These are phyloP conservation scores for Listronotus oregonensis DNA, from an alignment of 1,140 invertebrate genomes.

Conservation along the genomic window DNA sequence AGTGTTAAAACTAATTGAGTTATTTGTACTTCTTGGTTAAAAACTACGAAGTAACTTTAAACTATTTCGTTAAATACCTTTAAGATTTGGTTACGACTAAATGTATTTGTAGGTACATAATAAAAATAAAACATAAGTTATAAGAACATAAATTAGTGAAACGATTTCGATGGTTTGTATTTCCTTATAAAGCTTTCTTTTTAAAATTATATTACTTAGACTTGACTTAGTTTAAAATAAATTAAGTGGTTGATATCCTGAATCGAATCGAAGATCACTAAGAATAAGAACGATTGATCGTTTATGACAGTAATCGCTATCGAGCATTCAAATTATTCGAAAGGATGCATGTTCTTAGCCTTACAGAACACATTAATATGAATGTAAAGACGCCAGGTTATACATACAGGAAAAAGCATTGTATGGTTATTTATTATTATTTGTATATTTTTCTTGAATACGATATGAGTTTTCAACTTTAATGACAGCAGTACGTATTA, in stretches of 20 bases:
- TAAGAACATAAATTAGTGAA: background rate
- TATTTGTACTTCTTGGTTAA: no score
- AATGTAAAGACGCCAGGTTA: conserved; percentile 31
- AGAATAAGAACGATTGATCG: conserved; percentile 18
- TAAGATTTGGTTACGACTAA: no score
- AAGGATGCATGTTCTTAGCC: conserved; percentile 26
- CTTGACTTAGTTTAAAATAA: conserved; percentile 9
- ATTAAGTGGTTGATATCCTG: conserved; percentile 8
- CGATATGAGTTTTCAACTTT: conserved; percentile 32
- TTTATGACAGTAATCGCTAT: conserved; percentile 28
- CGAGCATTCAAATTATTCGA: conserved; percentile 22
- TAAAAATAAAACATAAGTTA: no score
- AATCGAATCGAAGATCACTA: conserved; percentile 16
- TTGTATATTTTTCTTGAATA: conserved; percentile 39
- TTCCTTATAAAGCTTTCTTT: conserved; percentile 5
- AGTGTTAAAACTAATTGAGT: no score
- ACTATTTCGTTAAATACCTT: no score
- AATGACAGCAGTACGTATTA: conserved; percentile 40
- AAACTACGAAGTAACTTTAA: no score
- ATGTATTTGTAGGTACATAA: no score
- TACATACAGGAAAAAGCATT: conserved; percentile 38
- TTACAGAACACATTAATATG: conserved; percentile 37
- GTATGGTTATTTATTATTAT: conserved; percentile 42
- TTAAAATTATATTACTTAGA: conserved; percentile 11
- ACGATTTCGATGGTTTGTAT: background rate